Evolutionary conservation across 30 jellyfish, hydroid and myxozoan genomes (phyloP).

Genomic region (Turritopsis dohrnii): DNA sequence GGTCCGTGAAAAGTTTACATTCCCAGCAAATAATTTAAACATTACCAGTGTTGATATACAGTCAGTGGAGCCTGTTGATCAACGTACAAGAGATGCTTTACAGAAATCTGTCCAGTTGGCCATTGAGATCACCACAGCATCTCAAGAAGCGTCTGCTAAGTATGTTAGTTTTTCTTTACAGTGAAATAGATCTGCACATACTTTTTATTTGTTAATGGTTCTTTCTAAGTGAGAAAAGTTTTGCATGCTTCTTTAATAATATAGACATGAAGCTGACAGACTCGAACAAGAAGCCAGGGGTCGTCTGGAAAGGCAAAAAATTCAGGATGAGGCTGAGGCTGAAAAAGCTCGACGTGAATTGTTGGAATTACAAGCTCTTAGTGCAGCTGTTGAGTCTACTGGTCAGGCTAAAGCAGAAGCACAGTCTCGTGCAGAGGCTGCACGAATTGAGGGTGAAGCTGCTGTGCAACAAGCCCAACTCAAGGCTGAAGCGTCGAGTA

Average conservation of each 20-base stretch:
- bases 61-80: constrained; percentile 99
- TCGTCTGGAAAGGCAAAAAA: constrained; percentile 92
- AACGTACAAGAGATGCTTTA: constrained; percentile 95
- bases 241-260: too few species aligned
- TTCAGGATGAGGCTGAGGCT: constrained; percentile 94
- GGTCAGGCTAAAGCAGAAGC: constrained; percentile 99
- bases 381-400: constrained; percentile 98
- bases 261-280: constrained; percentile 96
- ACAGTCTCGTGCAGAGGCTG: constrained; percentile 97
- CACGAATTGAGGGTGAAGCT: constrained; percentile 96
- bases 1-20: constrained; percentile 79
- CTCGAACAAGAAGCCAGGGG: constrained; percentile 98
- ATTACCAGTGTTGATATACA: constrained; percentile 96
- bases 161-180: constrained; percentile 15
- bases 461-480: constrained; percentile 95
- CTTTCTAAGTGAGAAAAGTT: too few species aligned
- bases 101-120: constrained; percentile 96
- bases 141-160: constrained; percentile 98
- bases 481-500: constrained; percentile 80
- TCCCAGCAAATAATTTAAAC: constrained; percentile 84
- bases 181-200: background rate
- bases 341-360: constrained; percentile 94
- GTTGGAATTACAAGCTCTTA: constrained; percentile 85
- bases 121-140: constrained; percentile 94
- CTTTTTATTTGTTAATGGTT: background rate